Percentiles rank a stretch among this genome's conserved stretches.
phyloP scores from a whole-genome alignment of 2,888 invertebrate genomes.

The Celastrina argiolus region DNA sequence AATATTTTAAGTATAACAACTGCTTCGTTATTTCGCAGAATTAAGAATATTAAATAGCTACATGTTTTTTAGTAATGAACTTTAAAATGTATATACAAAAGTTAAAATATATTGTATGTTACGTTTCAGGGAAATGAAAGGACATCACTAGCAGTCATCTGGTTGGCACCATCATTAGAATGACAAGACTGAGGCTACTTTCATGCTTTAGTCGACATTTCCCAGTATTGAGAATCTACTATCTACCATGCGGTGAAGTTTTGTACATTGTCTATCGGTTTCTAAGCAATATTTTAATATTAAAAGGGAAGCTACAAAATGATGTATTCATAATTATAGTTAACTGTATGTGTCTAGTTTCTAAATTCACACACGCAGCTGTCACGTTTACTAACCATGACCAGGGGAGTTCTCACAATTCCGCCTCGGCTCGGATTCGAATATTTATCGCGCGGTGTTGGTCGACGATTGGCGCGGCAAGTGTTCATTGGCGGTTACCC shows the following conservation, averaged over 20 bases:
- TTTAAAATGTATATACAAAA: not conserved
- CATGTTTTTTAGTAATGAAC: no score
- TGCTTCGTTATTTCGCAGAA: no score
- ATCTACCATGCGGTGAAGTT: slow-evolving; percentile 49
- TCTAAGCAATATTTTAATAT: slow-evolving; percentile 27
- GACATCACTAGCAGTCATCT: slow-evolving; percentile 46
- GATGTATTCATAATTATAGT: slow-evolving; percentile 13
- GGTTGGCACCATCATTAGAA: slow-evolving; percentile 63
- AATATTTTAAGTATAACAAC: no score
- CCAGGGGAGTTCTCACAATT: no score
- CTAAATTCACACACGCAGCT: not conserved
- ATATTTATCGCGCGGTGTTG: no score
- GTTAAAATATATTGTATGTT: slow-evolving; percentile 22
- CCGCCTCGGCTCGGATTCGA: no score
- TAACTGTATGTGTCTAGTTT: slow-evolving; percentile 14
- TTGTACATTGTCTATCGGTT: slow-evolving; percentile 47
- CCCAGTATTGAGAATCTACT: slow-evolving; percentile 59
- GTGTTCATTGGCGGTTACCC: no score
- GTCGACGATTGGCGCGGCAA: no score
- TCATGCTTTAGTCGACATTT: slow-evolving; percentile 60
- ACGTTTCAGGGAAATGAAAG: slow-evolving; percentile 48
- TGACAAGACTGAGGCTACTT: slow-evolving; percentile 75
- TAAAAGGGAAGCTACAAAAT: slow-evolving; percentile 23
- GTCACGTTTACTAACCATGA: not conserved
- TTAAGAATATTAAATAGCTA: no score